Evolutionary conservation across 2,797 vertebrate species (phyloP).

Genomic region (Spinus pinus): DNA sequence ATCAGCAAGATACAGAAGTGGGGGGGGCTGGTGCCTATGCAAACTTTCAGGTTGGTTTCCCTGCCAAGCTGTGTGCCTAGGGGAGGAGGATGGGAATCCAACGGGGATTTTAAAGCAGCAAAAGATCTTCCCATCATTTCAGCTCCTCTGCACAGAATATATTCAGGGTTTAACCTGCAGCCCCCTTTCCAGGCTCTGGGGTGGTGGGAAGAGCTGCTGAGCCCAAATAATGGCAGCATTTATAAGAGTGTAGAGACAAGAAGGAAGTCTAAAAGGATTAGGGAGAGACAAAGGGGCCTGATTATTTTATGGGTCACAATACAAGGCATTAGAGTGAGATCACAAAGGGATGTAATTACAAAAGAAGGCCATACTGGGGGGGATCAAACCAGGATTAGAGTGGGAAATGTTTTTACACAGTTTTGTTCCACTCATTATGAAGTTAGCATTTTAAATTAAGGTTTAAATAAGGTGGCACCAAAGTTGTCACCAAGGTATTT

Average conservation of each 20-base stretch:
- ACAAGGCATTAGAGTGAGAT: constrained; percentile 70
- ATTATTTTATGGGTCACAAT: constrained; percentile 76
- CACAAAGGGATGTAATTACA: constrained; percentile 76
- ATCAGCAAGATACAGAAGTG: background rate
- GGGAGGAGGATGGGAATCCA: background rate
- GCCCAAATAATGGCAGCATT: constrained; percentile 72
- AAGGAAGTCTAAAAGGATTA: constrained; percentile 76
- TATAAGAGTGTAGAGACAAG: constrained; percentile 65
- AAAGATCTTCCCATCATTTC: constrained; percentile 24
- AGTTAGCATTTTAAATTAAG: constrained; percentile 69
- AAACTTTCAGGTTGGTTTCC: background rate
- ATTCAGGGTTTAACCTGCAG: constrained; percentile 65
- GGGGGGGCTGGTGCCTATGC: background rate
- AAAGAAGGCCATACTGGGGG: constrained; percentile 66
- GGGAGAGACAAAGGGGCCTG: constrained; percentile 69
- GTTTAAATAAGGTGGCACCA: constrained; percentile 62
- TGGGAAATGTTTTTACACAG: constrained; percentile 71
- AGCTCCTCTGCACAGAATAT: constrained; percentile 25
- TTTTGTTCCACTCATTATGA: constrained; percentile 71
- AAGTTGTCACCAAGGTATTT: constrained; percentile 63
- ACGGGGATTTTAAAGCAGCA: background rate
- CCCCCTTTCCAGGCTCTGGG: constrained; percentile 51
- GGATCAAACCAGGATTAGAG: constrained; percentile 66
- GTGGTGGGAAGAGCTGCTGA: constrained; percentile 70
- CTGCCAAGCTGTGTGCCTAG: background rate